Conservation (phyloP, 2,888 invertebrate genomes). For the Anthrax anthrax region DNA sequence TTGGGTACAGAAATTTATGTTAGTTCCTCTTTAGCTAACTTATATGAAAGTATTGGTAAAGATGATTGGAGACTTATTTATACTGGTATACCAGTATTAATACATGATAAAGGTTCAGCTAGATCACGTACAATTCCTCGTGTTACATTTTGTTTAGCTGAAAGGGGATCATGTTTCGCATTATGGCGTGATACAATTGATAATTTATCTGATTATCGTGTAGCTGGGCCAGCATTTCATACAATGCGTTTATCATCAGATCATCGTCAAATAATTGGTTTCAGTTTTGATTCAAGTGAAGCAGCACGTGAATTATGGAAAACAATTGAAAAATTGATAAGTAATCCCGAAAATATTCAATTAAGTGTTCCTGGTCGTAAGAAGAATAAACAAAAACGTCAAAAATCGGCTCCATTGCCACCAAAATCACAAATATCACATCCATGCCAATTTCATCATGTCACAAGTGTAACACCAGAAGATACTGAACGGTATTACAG, state of each 20-base stretch:
- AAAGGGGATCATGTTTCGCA: constrained; percentile 66
- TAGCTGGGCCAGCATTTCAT: constrained; percentile 59
- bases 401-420: constrained; percentile 46
- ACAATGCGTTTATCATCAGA: constrained; percentile 66
- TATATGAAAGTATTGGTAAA: constrained; percentile 46
- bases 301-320: constrained; percentile 57
- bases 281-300: constrained; percentile 62
- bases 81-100: constrained; percentile 64
- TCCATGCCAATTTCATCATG: constrained; percentile 73
- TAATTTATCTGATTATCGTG: constrained; percentile 59
- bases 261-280: constrained; percentile 59
- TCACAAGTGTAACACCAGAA: constrained; percentile 58
- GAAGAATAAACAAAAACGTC: constrained; percentile 41
- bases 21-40: constrained; percentile 57
- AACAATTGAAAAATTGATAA: constrained; percentile 52
- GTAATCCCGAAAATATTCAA: constrained; percentile 64
- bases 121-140: constrained; percentile 50
- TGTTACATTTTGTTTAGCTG: constrained; percentile 57
- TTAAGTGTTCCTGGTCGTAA: constrained; percentile 51
- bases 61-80: constrained; percentile 57
- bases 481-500: constrained; percentile 52
- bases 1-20: constrained; percentile 67
- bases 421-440: constrained; percentile 69
- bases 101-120: constrained; percentile 63
- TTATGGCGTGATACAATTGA: constrained; percentile 71